Percentiles rank a stretch among this genome's conserved stretches.
phyloP scores from a whole-genome alignment of 2,113 vertebrate genomes.

The Chionis minor region DNA sequence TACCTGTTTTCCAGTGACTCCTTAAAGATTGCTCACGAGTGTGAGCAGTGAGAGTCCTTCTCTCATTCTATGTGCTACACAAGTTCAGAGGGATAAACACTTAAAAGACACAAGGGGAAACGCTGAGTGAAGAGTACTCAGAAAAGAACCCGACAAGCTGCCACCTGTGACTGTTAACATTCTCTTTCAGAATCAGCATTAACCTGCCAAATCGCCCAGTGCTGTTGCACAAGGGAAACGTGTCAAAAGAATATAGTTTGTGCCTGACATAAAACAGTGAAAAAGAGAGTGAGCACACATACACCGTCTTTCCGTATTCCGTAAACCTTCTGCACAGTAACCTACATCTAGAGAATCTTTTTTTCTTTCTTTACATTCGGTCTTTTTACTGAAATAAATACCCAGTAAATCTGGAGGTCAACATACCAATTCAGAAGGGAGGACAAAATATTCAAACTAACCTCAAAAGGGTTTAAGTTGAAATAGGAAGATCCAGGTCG shows the following conservation, averaged over 20 bases:
- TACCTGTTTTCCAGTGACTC: not conserved
- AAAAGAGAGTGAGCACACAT: accelerated
- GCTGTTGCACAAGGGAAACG: not conserved
- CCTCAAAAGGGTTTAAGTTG: constrained; percentile 97
- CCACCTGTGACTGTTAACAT: not conserved
- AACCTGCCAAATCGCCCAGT: not conserved
- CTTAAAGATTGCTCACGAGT: not conserved
- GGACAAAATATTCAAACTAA: constrained; percentile 14
- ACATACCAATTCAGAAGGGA: not conserved
- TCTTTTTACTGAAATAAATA: not conserved
- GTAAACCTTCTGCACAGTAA: not conserved
- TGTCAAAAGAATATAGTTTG: not conserved
- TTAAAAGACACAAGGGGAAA: not conserved
- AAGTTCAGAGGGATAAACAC: not conserved
- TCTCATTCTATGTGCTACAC: not conserved
- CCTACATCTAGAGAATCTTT: too few relatives aligned
- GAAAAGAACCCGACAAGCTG: not conserved
- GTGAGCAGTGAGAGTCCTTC: too few relatives aligned
- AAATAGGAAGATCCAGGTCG: constrained; percentile 95
- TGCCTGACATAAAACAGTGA: not conserved
- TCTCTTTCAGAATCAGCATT: not conserved
- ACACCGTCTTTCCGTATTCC: not conserved
- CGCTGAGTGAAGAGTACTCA: not conserved
- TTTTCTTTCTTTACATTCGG: not conserved
- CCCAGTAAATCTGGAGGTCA: not conserved